These are phyloP conservation scores for Pelochelys cantorii DNA, from an alignment of 2,797 vertebrate genomes.

Conservation along the genomic window DNA sequence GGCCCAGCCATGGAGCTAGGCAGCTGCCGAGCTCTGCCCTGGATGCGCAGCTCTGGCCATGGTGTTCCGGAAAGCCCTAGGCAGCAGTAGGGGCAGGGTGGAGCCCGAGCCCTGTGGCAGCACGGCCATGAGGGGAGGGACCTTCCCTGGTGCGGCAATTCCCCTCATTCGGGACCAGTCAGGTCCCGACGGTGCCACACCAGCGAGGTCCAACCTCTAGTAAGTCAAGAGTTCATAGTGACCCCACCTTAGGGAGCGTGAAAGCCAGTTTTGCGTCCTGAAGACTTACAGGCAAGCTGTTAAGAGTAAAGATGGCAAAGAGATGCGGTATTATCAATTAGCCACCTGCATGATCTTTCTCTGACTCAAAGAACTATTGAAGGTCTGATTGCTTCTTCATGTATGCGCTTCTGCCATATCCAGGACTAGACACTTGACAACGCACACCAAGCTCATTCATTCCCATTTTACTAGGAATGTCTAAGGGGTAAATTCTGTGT, in stretches of 20 bases:
- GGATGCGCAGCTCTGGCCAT: too few species aligned
- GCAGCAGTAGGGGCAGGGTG: too few species aligned
- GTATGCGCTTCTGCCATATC: slow-evolving; percentile 18
- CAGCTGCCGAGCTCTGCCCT: too few species aligned
- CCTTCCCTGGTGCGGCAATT: too few species aligned
- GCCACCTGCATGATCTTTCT: slow-evolving; percentile 61
- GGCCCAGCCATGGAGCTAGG: too few species aligned
- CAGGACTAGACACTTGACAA: slow-evolving; percentile 4
- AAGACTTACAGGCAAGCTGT: slow-evolving; percentile 11
- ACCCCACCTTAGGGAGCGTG: not conserved
- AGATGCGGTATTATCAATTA: slow-evolving; percentile 55
- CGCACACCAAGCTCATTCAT: not conserved
- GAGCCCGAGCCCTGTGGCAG: too few species aligned
- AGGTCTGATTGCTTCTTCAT: slow-evolving; percentile 33
- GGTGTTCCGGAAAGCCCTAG: too few species aligned
- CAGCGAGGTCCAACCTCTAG: not conserved
- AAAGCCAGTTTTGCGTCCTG: slow-evolving; percentile 1
- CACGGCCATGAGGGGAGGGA: too few species aligned
- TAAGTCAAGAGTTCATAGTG: not conserved
- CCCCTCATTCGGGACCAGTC: too few species aligned
- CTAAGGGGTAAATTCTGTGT: slow-evolving; percentile 18
- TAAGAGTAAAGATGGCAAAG: accelerated
- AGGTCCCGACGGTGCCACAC: too few species aligned
- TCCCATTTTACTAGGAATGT: slow-evolving; percentile 18
- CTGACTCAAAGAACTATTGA: slow-evolving; percentile 1